These are phyloP conservation scores for Adineta ricciae DNA, from an alignment of 2,888 invertebrate species.

Conservation along the genomic window DNA sequence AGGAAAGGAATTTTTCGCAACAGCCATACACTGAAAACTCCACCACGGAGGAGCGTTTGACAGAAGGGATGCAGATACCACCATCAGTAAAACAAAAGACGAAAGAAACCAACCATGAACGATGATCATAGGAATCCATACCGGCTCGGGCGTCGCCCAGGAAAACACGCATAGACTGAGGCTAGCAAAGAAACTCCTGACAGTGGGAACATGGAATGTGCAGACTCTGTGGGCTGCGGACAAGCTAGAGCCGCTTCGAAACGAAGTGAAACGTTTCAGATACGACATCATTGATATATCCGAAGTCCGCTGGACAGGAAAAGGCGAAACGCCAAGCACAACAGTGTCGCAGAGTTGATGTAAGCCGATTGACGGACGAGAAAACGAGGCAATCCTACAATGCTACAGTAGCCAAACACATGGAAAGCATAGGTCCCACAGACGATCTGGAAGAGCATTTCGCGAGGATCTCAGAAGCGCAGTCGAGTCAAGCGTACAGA, in stretches of 20 bases:
- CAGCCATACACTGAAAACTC: too few relatives aligned
- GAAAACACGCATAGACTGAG: too few relatives aligned
- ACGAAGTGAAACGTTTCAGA: neutral
- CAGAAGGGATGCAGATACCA: neutral
- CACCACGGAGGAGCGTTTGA: neutral
- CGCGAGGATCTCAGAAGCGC: neutral
- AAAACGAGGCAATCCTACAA: neutral
- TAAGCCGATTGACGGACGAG: neutral
- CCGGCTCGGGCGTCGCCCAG: neutral
- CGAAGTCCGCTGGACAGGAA: neutral
- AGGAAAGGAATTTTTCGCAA: too few relatives aligned
- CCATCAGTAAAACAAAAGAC: neutral
- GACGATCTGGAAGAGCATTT: neutral
- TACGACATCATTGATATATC: neutral
- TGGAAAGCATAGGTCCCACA: neutral
- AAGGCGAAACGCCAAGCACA: neutral
- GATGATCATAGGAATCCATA: too few relatives aligned
- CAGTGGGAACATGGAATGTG: slow-evolving; percentile 2
- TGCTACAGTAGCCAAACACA: neutral
- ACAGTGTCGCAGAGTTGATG: neutral
- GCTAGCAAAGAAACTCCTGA: neutral
- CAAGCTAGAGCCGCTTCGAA: neutral
- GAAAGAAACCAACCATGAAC: neutral
- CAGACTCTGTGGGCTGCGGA: neutral
- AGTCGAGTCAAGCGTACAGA: neutral